phyloP scores from a whole-genome alignment of 2,113 vertebrate genomes.

The Sardina pilchardus region DNA sequence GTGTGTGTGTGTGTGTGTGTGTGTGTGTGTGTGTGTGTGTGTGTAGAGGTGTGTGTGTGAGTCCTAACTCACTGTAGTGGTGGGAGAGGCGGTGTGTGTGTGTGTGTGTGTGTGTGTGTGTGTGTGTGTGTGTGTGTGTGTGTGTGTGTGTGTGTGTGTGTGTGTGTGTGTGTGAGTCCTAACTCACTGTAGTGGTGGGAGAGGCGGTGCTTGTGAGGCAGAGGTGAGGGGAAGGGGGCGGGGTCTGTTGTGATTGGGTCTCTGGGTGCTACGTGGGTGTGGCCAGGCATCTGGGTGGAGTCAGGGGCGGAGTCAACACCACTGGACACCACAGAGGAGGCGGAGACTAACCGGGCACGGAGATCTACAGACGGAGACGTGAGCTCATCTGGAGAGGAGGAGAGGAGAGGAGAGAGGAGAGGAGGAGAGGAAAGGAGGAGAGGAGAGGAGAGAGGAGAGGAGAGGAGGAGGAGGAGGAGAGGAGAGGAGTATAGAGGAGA shows the following conservation, averaged over 20 bases:
- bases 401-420: conserved; percentile 62
- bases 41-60: neutral
- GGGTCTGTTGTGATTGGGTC: too few species aligned
- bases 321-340: conserved; percentile 95
- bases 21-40: neutral
- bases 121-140: neutral
- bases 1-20: too few species aligned
- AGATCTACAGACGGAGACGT: conserved; percentile 95
- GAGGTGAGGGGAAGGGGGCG: conserved; percentile 88
- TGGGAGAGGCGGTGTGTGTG: conserved; percentile 80
- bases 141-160: neutral
- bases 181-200: neutral
- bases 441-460: conserved; percentile 21
- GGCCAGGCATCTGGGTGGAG: too few species aligned
- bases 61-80: conserved; percentile 88
- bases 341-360: conserved; percentile 90
- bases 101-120: neutral
- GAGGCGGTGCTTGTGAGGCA: conserved; percentile 77
- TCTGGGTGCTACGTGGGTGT: too few species aligned
- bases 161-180: neutral
- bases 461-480: too few species aligned
- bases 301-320: conserved; percentile 87
- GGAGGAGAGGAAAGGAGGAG: conserved; percentile 51
- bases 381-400: conserved; percentile 88
- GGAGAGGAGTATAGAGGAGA: too few species aligned